Evolutionary conservation across 1,140 invertebrate genomes (phyloP).

Genomic region (Diplogasteroides magnus): DNA sequence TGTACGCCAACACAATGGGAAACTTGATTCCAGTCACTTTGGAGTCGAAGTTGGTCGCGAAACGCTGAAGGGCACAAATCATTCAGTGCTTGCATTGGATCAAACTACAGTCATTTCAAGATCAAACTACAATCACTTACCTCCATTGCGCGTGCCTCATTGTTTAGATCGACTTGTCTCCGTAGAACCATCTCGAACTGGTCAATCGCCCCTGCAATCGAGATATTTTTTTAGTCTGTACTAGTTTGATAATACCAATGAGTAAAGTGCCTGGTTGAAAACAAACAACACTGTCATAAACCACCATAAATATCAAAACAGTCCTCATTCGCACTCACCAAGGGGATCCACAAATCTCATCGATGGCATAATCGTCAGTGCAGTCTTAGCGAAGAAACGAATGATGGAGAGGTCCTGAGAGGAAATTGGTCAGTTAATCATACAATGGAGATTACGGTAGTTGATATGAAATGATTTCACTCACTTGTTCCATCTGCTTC

Average conservation of each 20-base stretch:
- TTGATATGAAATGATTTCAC: too few species aligned
- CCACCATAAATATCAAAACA: too few species aligned
- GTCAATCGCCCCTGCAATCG: slow-evolving; percentile 57
- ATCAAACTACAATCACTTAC: slow-evolving; percentile 7
- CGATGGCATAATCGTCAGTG: background rate
- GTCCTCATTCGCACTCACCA: background rate
- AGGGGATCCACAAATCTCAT: background rate
- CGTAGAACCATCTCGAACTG: slow-evolving; percentile 60
- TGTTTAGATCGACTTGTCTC: slow-evolving; percentile 56
- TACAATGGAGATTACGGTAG: too few species aligned
- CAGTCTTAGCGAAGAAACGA: slow-evolving; percentile 47
- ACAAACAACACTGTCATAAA: too few species aligned
- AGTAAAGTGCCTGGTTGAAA: too few species aligned
- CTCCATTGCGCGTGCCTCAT: slow-evolving; percentile 29
- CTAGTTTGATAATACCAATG: too few species aligned
- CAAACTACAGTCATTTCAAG: background rate
- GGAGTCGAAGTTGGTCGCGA: slow-evolving; percentile 57
- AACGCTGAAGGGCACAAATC: slow-evolving; percentile 52
- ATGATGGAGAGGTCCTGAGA: slow-evolving; percentile 60
- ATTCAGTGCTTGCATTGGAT: background rate
- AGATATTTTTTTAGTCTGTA: too few species aligned
- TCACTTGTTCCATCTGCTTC: slow-evolving; percentile 27
- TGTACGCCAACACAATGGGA: slow-evolving; percentile 55
- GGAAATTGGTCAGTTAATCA: too few species aligned
- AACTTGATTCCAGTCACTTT: slow-evolving; percentile 56